These are phyloP conservation scores for Lithodes maja DNA, from an alignment of 2,888 invertebrate species.

Conservation along the genomic window DNA sequence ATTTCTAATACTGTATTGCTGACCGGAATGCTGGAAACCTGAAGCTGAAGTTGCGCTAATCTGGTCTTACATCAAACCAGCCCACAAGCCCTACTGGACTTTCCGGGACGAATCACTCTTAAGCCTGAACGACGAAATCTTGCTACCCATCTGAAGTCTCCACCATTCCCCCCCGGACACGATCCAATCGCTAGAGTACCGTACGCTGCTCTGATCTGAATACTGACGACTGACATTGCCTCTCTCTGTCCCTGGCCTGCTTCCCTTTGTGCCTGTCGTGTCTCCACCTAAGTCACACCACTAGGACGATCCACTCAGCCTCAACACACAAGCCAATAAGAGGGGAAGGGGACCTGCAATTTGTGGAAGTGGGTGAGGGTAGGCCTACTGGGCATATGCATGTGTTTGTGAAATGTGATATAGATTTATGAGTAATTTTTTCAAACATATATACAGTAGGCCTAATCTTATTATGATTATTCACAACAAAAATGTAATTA, in stretches of 20 bases:
- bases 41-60: too few relatives aligned
- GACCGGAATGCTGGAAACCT: too few relatives aligned
- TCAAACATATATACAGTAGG: too few relatives aligned
- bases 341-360: not conserved
- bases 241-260: not conserved
- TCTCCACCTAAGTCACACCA: conserved; percentile 7
- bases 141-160: not conserved
- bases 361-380: conserved; percentile 1
- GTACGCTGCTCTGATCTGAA: not conserved
- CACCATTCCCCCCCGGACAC: not conserved
- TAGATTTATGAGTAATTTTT: too few relatives aligned
- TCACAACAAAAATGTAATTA: too few relatives aligned
- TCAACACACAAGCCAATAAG: conserved; percentile 13
- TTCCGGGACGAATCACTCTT: not conserved
- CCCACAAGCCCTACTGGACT: not conserved
- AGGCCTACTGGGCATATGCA: not conserved
- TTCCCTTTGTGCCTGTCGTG: not conserved
- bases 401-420: not conserved
- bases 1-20: too few relatives aligned
- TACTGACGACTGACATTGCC: not conserved
- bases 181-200: not conserved
- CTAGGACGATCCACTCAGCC: conserved; percentile 3
- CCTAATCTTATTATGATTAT: too few relatives aligned
- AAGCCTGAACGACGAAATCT: not conserved
- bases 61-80: too few relatives aligned